A percentile compares a stretch with the other conserved stretches of the same genome.
phyloP scores from a whole-genome alignment of 2,797 vertebrate genomes.

The Gadopsis bispinosus region DNA sequence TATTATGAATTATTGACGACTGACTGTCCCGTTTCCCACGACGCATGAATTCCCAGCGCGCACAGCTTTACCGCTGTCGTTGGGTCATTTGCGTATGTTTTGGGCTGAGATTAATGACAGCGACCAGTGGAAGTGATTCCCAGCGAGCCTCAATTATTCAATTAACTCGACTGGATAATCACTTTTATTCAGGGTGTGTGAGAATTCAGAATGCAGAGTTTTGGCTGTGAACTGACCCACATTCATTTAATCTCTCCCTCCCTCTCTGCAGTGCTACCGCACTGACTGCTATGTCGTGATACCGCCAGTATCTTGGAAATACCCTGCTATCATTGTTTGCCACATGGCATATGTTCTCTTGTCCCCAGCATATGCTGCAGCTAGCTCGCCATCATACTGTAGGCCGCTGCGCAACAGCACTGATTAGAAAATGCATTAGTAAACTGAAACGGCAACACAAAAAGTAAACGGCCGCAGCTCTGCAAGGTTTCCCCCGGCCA shows the following conservation, averaged over 20 bases:
- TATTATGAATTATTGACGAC: slow-evolving; percentile 69
- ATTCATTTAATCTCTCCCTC: slow-evolving; percentile 67
- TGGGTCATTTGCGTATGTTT: slow-evolving; percentile 62
- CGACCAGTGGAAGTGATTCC: slow-evolving; percentile 60
- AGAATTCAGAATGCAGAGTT: slow-evolving; percentile 74
- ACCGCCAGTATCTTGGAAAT: slow-evolving; percentile 48
- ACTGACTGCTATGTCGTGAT: slow-evolving; percentile 50
- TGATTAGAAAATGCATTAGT: slow-evolving; percentile 1
- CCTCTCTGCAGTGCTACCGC: slow-evolving; percentile 18
- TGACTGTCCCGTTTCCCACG: slow-evolving; percentile 17
- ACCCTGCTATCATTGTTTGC: slow-evolving; percentile 48
- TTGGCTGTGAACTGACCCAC: slow-evolving; percentile 74
- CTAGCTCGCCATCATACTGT: not conserved
- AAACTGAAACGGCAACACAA: slow-evolving; percentile 16
- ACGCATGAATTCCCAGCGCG: slow-evolving; percentile 30
- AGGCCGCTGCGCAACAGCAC: not conserved
- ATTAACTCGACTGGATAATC: slow-evolving; percentile 64
- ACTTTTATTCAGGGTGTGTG: slow-evolving; percentile 61
- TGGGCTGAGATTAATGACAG: slow-evolving; percentile 40
- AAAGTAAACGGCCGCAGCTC: slow-evolving; percentile 37
- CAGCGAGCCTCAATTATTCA: slow-evolving; percentile 63
- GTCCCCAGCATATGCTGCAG: slow-evolving; percentile 21
- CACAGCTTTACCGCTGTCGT: slow-evolving; percentile 22
- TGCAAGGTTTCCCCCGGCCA: slow-evolving; percentile 16
- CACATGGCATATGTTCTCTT: slow-evolving; percentile 37